A percentile compares a stretch with the other conserved stretches of the same genome.
Conservation (phyloP, 1,140 invertebrate species). For the Neotoxoptera formosana region DNA sequence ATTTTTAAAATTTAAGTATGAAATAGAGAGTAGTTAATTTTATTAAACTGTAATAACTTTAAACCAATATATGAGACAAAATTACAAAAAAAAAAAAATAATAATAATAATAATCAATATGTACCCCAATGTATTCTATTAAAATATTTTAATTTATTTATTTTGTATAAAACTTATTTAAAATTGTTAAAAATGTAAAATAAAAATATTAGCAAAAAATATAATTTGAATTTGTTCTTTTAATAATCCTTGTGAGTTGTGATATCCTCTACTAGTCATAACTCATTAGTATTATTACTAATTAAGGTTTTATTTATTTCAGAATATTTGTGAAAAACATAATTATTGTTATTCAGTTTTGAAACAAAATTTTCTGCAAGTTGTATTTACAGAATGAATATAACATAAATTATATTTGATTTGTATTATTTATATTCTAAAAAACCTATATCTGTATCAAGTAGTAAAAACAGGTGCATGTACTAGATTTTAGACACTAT, state of each 20-base stretch:
- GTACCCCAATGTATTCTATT: background rate
- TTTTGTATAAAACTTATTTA: background rate
- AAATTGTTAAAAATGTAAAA: background rate
- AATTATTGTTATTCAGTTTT: too few species aligned
- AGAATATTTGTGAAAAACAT: too few species aligned
- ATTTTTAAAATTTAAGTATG: background rate
- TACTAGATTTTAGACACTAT: too few species aligned
- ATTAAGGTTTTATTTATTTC: too few species aligned
- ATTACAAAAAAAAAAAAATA: background rate
- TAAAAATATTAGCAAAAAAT: slow-evolving; percentile 10
- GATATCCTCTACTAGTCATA: background rate
- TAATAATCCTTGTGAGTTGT: background rate
- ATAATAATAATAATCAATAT: background rate
- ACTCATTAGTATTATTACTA: background rate
- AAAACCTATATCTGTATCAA: too few species aligned
- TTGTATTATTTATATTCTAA: too few species aligned
- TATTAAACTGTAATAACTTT: background rate
- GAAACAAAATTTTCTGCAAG: too few species aligned
- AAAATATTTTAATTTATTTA: slow-evolving; percentile 5
- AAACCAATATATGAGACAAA: background rate
- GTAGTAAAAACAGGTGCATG: too few species aligned
- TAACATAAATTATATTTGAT: too few species aligned
- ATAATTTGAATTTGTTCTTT: background rate
- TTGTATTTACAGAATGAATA: too few species aligned
- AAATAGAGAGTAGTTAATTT: slow-evolving; percentile 2